phyloP scores from a whole-genome alignment of 2,797 vertebrate species.

The Alcedo atthis region DNA sequence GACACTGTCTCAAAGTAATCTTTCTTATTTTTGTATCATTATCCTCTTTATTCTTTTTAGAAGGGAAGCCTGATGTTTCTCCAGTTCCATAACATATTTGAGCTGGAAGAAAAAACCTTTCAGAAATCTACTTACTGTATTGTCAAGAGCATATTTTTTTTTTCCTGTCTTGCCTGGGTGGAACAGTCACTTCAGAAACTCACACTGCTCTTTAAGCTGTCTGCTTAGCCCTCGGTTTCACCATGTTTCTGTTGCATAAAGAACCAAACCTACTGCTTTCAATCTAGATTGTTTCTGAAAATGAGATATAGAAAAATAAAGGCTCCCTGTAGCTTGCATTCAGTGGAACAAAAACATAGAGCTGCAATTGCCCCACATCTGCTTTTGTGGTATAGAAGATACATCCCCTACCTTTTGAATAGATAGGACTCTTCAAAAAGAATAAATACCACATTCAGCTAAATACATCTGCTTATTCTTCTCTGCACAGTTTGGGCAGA shows the following conservation, averaged over 20 bases:
- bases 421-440: background rate
- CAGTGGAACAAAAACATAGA: background rate
- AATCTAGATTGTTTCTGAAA: slow-evolving; percentile 15
- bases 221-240: slow-evolving; percentile 20
- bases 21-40: slow-evolving; percentile 28
- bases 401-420: background rate
- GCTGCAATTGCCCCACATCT: background rate
- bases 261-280: slow-evolving; percentile 22
- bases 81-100: slow-evolving; percentile 38
- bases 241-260: background rate
- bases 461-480: slow-evolving; percentile 23
- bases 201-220: slow-evolving; percentile 3
- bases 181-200: slow-evolving; percentile 31
- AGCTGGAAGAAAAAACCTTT: slow-evolving; percentile 45
- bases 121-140: slow-evolving; percentile 30
- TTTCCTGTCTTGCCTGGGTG: background rate
- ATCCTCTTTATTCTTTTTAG: slow-evolving; percentile 12
- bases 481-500: background rate
- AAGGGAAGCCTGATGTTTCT: slow-evolving; percentile 31
- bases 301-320: slow-evolving; percentile 44
- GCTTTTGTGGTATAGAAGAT: background rate
- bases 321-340: background rate
- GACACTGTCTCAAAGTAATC: slow-evolving; percentile 9
- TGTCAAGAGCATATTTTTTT: slow-evolving; percentile 24
- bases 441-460: background rate